phyloP scores from a whole-genome alignment of 64 coral and sea anemone genomes.

The Pocillopora verrucosa region DNA sequence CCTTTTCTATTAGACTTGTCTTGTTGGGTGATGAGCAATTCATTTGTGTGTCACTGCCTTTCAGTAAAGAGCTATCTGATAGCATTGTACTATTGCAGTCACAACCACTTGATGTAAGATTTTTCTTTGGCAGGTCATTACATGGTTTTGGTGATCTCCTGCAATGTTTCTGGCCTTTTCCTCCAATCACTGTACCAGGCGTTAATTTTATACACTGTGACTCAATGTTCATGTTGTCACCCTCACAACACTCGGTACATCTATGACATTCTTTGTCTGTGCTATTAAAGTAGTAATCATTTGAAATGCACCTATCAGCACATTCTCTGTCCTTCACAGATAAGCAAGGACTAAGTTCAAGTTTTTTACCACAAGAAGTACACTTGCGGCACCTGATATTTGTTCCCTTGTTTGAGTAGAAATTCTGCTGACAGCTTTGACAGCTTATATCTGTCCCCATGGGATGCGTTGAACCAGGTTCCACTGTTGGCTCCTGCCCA shows the following conservation, averaged over 20 bases:
- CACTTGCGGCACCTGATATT: neutral
- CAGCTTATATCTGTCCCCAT: neutral
- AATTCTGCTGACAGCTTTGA: neutral
- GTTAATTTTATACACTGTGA: neutral
- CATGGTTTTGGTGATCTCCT: neutral
- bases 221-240: neutral
- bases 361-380: neutral
- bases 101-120: neutral
- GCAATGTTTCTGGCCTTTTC: constrained; percentile 14
- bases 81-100: neutral
- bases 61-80: neutral
- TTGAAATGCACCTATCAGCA: neutral
- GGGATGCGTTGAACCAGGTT: neutral
- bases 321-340: neutral
- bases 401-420: neutral
- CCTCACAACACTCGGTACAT: constrained; percentile 12
- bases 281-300: neutral
- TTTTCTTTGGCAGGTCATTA: neutral
- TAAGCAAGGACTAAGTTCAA: neutral
- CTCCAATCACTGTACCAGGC: neutral
- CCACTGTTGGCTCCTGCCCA: constrained; percentile 4
- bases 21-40: neutral
- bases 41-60: neutral
- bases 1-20: neutral
- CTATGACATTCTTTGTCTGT: neutral